A percentile compares a stretch with the other conserved stretches of the same genome.
phyloP scores from a whole-genome alignment of 2,888 invertebrate genomes.

The Leucoma salicis region DNA sequence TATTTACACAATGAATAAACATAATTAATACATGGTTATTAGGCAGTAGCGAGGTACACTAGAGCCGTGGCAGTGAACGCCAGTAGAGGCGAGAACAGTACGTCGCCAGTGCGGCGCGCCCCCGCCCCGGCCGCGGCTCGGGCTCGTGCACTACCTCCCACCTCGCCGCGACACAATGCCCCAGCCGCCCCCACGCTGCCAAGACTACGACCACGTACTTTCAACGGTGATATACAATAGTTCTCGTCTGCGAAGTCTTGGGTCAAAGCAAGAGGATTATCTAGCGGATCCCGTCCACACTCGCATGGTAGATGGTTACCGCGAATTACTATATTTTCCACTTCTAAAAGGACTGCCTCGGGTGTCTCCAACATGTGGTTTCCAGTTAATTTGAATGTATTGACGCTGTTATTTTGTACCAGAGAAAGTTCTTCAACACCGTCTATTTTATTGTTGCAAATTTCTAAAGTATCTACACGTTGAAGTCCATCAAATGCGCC shows the following conservation, averaged over 20 bases:
- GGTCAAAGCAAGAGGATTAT: conserved; percentile 87
- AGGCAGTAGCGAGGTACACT: conserved; percentile 64
- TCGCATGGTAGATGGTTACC: conserved; percentile 94
- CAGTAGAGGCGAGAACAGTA: conserved; percentile 44
- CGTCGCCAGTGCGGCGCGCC: conserved; percentile 35
- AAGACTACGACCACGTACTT: conserved; percentile 90
- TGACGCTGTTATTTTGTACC: conserved; percentile 86
- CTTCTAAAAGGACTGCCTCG: conserved; percentile 86
- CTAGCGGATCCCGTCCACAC: conserved; percentile 90
- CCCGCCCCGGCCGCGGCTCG: conserved; percentile 54
- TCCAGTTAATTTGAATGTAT: conserved; percentile 88
- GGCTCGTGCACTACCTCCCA: conserved; percentile 61
- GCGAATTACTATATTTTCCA: conserved; percentile 86
- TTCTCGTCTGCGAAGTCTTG: conserved; percentile 88
- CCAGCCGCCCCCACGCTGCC: conserved; percentile 70
- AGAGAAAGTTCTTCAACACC: conserved; percentile 89
- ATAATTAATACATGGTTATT: conserved; percentile 73
- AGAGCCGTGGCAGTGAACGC: conserved; percentile 55
- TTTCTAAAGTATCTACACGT: conserved; percentile 87
- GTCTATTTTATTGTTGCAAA: conserved; percentile 93
- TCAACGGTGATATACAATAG: conserved; percentile 92
- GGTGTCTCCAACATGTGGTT: conserved; percentile 93
- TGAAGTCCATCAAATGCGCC: conserved; percentile 90
- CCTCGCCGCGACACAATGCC: conserved; percentile 66
- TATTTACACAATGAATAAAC: conserved; percentile 72